These are phyloP conservation scores for Pomacea maculata DNA, from an alignment of 1,140 invertebrate genomes.

Conservation along the genomic window DNA sequence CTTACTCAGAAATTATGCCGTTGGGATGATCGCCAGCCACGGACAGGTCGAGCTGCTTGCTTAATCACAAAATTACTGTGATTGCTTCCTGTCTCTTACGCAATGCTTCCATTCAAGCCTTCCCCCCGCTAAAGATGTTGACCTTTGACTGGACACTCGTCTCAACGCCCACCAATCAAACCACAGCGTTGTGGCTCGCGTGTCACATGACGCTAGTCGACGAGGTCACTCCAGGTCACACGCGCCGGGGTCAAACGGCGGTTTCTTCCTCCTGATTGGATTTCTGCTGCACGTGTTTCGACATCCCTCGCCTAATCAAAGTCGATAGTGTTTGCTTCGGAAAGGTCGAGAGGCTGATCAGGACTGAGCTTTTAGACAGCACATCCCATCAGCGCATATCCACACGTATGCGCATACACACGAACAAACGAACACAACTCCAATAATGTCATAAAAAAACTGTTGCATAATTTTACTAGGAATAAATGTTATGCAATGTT, in stretches of 20 bases:
- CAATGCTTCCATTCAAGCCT: background rate
- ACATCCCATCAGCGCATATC: too few relatives aligned
- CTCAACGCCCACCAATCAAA: conserved; percentile 23
- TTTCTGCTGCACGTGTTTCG: conserved; percentile 16
- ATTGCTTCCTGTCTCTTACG: conserved; percentile 4
- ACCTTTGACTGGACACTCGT: conserved; percentile 13
- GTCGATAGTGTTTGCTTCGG: background rate
- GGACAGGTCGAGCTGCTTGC: background rate
- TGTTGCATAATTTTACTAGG: too few relatives aligned
- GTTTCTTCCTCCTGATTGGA: conserved; percentile 19
- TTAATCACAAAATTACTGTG: background rate
- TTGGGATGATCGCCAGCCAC: background rate
- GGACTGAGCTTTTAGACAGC: too few relatives aligned
- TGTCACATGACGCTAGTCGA: conserved; percentile 4
- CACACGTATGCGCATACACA: background rate
- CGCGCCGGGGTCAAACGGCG: conserved; percentile 14
- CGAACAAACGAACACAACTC: background rate
- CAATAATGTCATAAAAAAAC: too few relatives aligned
- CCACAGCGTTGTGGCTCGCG: conserved; percentile 9
- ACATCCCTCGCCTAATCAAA: conserved; percentile 1
- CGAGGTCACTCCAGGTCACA: conserved; percentile 9
- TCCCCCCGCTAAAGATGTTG: background rate
- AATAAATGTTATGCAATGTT: too few relatives aligned
- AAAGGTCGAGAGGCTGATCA: too few relatives aligned
- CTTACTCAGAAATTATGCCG: background rate